Percentiles rank a stretch among this genome's conserved stretches.
Evolutionary conservation across 2,888 invertebrate genomes (phyloP).

Genomic region (Dryocosmus kuriphilus): DNA sequence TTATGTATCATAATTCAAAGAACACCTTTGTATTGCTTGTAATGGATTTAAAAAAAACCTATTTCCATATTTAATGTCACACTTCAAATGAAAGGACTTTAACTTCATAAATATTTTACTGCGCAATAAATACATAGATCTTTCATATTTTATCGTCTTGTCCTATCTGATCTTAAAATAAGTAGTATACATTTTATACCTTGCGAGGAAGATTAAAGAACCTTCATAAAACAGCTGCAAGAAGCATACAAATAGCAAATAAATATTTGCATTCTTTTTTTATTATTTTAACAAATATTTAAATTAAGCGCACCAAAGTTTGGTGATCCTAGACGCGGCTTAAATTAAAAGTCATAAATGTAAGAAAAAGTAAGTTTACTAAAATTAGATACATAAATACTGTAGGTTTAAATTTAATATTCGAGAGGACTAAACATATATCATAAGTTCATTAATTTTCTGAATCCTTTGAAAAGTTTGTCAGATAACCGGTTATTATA

Average conservation of each 20-base stretch:
- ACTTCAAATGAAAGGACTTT: neutral
- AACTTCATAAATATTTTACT: neutral
- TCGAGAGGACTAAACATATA: neutral
- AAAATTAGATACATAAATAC: neutral
- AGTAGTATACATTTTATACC: slow-evolving; percentile 4
- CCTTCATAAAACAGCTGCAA: neutral
- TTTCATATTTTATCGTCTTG: neutral
- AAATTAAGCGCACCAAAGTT: too few relatives aligned
- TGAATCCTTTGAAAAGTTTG: slow-evolving; percentile 36
- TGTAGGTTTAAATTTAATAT: neutral
- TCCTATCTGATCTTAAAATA: neutral
- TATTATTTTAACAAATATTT: neutral
- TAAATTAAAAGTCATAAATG: neutral
- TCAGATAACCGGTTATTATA: slow-evolving; percentile 32
- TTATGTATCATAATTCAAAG: slow-evolving; percentile 6
- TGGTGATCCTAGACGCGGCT: too few relatives aligned
- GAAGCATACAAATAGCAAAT: neutral
- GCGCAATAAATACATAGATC: neutral
- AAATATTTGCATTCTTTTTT: neutral
- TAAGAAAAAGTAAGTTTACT: neutral
- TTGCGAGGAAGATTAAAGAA: neutral
- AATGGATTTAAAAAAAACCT: neutral
- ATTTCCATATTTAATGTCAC: neutral
- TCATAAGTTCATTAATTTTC: slow-evolving; percentile 31
- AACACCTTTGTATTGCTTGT: neutral